phyloP scores from a whole-genome alignment of 2,797 vertebrate species.

The Clangula hyemalis region DNA sequence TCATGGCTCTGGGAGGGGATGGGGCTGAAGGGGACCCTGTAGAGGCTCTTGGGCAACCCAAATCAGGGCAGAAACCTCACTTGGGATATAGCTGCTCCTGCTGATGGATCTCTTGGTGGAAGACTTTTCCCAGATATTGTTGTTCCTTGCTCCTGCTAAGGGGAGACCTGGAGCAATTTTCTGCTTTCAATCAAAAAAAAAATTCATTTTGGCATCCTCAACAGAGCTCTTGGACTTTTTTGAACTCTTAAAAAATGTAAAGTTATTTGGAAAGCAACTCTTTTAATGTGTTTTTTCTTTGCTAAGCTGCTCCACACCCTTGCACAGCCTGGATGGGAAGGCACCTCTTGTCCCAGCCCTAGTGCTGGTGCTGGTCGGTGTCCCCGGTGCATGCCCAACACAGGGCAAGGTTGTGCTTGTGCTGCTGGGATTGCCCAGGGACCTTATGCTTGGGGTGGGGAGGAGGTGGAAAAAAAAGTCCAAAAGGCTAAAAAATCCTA shows the following conservation, averaged over 20 bases:
- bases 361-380: background rate
- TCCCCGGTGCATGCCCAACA: background rate
- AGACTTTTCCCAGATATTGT: background rate
- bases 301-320: background rate
- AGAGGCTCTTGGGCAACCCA: background rate
- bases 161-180: background rate
- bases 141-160: background rate
- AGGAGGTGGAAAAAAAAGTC: background rate
- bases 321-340: background rate
- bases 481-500: background rate
- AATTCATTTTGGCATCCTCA: background rate
- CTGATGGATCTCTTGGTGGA: background rate
- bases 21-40: background rate
- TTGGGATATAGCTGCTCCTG: fast-evolving
- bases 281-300: background rate
- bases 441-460: background rate
- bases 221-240: background rate
- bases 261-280: background rate
- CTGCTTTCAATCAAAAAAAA: background rate
- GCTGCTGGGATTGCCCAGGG: too few species aligned
- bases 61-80: background rate
- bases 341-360: background rate
- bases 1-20: background rate
- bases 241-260: background rate
- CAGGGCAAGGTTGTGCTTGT: background rate